Base-by-base conservation (phyloP, 2,888 invertebrate genomes). In the Polymixis lichenea region DNA sequence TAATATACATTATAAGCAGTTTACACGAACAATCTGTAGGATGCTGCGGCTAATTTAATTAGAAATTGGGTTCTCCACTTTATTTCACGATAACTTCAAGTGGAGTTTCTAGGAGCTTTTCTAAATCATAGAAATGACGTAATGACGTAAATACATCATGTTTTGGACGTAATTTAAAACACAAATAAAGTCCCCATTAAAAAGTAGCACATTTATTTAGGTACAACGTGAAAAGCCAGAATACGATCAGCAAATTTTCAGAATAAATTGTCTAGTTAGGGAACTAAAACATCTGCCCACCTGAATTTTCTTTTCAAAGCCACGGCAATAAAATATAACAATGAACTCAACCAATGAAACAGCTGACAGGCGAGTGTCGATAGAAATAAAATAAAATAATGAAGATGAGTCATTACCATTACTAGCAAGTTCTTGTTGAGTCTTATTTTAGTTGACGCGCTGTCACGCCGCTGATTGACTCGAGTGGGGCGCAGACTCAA, bases 401-500 rank as follows among this genome's bases (percentile, higher is more conserved):
- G 80, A 80, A 75, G 85, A 85, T 89, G 88, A 89, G 78, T 90
- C 91, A 88, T 38, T 13, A 46, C 43, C 43, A 46, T 90, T 88
- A 89, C 84, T 80, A 60, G 72, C 82, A 61, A 81, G 78, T 80
- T 85, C 79, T 85, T 76, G 88, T 83, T 77, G 86, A 84, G 84
- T 69, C 79, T 78, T 53, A 58, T 68, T 66, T 66, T 75, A 83
- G 77, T 72, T 73, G 85, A 83, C 80, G 53, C 46, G 80, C 84
- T 78, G 89, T 85, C 81, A 80, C 78, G 86, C 79, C 69, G 75
- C 82, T 88, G 92, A 90, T 85, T 88, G 87, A 86, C 79, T 88
- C 80, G 86, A 90, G 91, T 89, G 89, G 88, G 86, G 85, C 69
- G 86, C 79, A 75, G 78, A 72, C 87, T 86, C 90, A 89, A 90